Base-by-base conservation (phyloP, 2,797 vertebrate genomes). In the Gallinago stenura region DNA sequence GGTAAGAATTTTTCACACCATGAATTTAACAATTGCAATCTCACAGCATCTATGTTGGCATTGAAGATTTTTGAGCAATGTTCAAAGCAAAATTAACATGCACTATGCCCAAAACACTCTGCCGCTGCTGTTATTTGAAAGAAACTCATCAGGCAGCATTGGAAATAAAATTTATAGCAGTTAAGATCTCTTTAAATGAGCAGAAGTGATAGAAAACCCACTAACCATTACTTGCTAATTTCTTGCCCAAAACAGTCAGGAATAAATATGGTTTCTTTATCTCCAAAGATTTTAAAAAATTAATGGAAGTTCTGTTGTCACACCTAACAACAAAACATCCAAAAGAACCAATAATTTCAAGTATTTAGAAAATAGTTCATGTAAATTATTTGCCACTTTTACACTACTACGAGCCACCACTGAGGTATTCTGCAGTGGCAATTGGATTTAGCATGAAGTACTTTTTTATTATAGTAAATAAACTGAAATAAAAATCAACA, bases 401-500 rank as follows among this genome's bases (percentile, higher is more conserved):
- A 39, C 9, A 57, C 62, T 92, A 86, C 28, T 50, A 90, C 68
- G 93, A 83, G 1, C 6, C 31, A 60, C 31, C 28, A 66, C 21
- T 46, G 43, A 86, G 51, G 10, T 75, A 21, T 93, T 85, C 33
- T 75, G n/a, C 45, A 30, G 41, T 26, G 33, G n/a, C 72, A 91
- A 92, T 94, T 96, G 75, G 37, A 33, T 90, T 93, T 86, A 97
- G 18, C 35, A 93, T 84, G 93, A 83, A 90, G 65, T 86, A 88
- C 57, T 89, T 96, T 76, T 93, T 95, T 95, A 91, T 91, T 92
- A 78, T 41, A 92, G 66, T 70, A 96, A 96, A 85, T 94, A 96
- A 97, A 97, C 97, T 96, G 39, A 39, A 39, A 39, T 39, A 39
- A 39, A 39, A 39, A 91, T 70, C 60, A 95, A 75, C 68, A 89